A percentile compares a stretch with the other conserved stretches of the same genome.
Conservation (phyloP, 2,888 invertebrate genomes). For the Diloba caeruleocephala region DNA sequence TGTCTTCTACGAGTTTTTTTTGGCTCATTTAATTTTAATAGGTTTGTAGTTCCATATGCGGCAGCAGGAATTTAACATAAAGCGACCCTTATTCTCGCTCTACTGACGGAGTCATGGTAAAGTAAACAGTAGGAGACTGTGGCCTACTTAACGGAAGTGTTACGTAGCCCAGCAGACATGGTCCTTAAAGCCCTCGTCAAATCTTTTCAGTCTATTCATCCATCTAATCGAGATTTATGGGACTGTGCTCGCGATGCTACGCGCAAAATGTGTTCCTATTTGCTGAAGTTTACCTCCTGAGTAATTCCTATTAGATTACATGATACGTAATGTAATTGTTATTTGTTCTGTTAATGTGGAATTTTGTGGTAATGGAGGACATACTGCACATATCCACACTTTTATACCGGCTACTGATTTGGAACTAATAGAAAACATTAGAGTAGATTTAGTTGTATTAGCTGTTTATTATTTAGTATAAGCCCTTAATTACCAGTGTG, state of each 20-base stretch:
- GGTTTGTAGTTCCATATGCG: neutral
- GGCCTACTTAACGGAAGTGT: constrained; percentile 40
- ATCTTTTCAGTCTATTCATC: constrained; percentile 46
- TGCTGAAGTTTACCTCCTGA: constrained; percentile 1
- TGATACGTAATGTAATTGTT: constrained; percentile 8
- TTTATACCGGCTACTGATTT: too few species aligned
- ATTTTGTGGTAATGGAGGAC: too few species aligned
- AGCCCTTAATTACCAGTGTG: too few species aligned
- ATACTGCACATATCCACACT: too few species aligned
- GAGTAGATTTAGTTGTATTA: too few species aligned
- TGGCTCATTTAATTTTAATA: neutral
- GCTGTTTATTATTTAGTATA: too few species aligned
- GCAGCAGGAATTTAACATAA: constrained; percentile 7
- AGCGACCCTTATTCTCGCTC: constrained; percentile 33
- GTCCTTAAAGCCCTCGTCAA: constrained; percentile 41
- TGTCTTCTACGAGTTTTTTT: neutral
- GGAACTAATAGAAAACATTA: too few species aligned
- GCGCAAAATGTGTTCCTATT: constrained; percentile 11
- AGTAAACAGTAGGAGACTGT: constrained; percentile 12
- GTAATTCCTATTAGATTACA: constrained; percentile 6
- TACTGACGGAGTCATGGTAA: constrained; percentile 18
- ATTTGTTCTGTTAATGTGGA: constrained; percentile 5
- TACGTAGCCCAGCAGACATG: constrained; percentile 30
- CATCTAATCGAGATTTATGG: constrained; percentile 54
- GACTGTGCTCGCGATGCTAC: constrained; percentile 5